Conservation (phyloP, 1,140 invertebrate species). For the Anastatus disparis region DNA sequence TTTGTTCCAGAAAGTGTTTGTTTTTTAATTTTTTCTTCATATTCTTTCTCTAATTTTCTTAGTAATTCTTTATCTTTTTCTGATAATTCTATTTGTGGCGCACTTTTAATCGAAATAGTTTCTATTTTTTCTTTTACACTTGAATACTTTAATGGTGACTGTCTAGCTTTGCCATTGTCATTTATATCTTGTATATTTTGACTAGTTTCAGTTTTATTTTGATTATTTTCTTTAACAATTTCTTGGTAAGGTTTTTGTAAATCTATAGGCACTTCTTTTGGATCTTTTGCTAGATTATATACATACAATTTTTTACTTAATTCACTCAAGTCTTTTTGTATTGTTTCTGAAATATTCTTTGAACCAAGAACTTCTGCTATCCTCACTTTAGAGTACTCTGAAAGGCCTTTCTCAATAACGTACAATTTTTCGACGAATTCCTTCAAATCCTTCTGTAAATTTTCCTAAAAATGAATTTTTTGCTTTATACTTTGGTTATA, state of each 20-base stretch:
- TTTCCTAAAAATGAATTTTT: slow-evolving; percentile 46
- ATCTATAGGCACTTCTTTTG: slow-evolving; percentile 55
- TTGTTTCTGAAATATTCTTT: slow-evolving; percentile 28
- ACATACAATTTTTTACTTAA: slow-evolving; percentile 52
- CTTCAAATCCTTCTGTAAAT: slow-evolving; percentile 49
- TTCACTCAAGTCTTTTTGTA: slow-evolving; percentile 22
- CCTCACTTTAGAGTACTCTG: slow-evolving; percentile 53
- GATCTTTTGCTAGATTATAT: slow-evolving; percentile 58
- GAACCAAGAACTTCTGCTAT: slow-evolving; percentile 46
- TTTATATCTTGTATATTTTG: slow-evolving; percentile 17
- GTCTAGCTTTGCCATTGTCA: slow-evolving; percentile 24
- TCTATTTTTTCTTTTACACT: slow-evolving; percentile 66
- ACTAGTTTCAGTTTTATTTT: slow-evolving; percentile 13
- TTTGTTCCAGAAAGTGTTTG: slow-evolving; percentile 5
- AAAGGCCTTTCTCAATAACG: slow-evolving; percentile 58
- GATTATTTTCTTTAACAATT: not conserved
- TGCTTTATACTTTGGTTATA: no score
- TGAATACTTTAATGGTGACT: slow-evolving; percentile 50
- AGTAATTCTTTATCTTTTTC: slow-evolving; percentile 61
- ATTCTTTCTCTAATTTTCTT: slow-evolving; percentile 59
- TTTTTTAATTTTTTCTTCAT: slow-evolving; percentile 56
- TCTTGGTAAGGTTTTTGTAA: no score
- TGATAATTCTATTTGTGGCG: slow-evolving; percentile 61
- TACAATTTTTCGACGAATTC: slow-evolving; percentile 54
- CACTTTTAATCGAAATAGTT: slow-evolving; percentile 51